Conservation (phyloP, 2,888 invertebrate genomes). For the Drosophila prostipennis region DNA sequence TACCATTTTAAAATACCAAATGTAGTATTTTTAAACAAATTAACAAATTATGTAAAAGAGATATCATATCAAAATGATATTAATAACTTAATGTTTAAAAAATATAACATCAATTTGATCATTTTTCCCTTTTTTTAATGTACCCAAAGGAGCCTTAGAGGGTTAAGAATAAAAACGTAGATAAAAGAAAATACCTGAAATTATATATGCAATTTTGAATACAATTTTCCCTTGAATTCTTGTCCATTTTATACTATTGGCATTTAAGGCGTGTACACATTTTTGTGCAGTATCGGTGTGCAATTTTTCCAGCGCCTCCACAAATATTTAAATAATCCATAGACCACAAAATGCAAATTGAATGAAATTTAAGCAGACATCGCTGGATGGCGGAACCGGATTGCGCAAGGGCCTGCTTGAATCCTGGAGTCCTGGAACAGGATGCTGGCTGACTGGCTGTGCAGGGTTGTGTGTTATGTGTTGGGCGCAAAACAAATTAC, state of each 20-base stretch:
- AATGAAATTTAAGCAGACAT: slow-evolving; percentile 42
- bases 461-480: slow-evolving; percentile 22
- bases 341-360: slow-evolving; percentile 62
- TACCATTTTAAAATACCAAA: too few relatives aligned
- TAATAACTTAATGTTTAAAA: too few relatives aligned
- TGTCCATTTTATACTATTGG: too few relatives aligned
- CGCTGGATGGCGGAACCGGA: not conserved
- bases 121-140: too few relatives aligned
- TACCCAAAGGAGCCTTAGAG: too few relatives aligned
- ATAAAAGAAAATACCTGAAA: too few relatives aligned
- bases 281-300: not conserved
- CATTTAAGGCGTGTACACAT: not conserved
- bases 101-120: too few relatives aligned
- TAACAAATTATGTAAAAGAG: too few relatives aligned
- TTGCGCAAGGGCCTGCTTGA: slow-evolving; percentile 34
- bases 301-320: slow-evolving; percentile 30
- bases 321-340: slow-evolving; percentile 64
- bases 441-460: slow-evolving; percentile 5
- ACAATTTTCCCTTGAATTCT: not conserved
- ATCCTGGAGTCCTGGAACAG: slow-evolving; percentile 2
- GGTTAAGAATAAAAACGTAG: too few relatives aligned
- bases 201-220: too few relatives aligned
- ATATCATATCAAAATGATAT: too few relatives aligned
- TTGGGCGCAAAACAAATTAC: slow-evolving; percentile 62
- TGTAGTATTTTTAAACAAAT: too few relatives aligned